phyloP scores from a whole-genome alignment of 2,888 invertebrate species.

The Trissoscelio sp. region DNA sequence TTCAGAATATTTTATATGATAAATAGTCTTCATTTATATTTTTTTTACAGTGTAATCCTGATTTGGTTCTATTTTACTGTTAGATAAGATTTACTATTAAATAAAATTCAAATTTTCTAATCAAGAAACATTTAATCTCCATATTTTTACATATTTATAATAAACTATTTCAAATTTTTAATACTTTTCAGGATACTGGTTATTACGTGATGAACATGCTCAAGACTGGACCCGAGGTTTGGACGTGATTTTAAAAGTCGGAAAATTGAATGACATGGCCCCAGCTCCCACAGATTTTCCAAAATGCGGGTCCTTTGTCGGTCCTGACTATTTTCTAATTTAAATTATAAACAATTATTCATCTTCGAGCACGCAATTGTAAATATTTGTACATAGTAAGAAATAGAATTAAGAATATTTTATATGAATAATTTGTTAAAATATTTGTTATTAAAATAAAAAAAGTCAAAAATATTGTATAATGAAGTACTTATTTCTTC shows the following conservation, averaged over 20 bases:
- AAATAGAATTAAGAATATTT: constrained; percentile 22
- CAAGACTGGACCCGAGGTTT: constrained; percentile 90
- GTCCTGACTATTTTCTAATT: constrained; percentile 90
- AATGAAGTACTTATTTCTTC: background rate
- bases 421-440: constrained; percentile 27
- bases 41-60: no score
- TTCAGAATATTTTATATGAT: no score
- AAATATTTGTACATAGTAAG: constrained; percentile 78
- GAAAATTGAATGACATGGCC: constrained; percentile 87
- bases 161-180: no score
- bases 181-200: constrained; percentile 94
- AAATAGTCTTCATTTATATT: no score
- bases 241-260: constrained; percentile 90
- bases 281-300: constrained; percentile 90
- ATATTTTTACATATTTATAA: no score
- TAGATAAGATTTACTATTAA: no score
- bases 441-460: constrained; percentile 6
- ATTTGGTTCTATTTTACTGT: no score
- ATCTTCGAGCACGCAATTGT: constrained; percentile 64
- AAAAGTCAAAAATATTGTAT: background rate
- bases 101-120: no score
- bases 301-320: constrained; percentile 90
- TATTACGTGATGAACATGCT: constrained; percentile 90
- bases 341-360: constrained; percentile 76
- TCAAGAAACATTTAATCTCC: no score